A percentile compares a stretch with the other conserved stretches of the same genome.
Conservation (phyloP, 92 coral and sea anemone genomes). For the Actinostola sp. region DNA sequence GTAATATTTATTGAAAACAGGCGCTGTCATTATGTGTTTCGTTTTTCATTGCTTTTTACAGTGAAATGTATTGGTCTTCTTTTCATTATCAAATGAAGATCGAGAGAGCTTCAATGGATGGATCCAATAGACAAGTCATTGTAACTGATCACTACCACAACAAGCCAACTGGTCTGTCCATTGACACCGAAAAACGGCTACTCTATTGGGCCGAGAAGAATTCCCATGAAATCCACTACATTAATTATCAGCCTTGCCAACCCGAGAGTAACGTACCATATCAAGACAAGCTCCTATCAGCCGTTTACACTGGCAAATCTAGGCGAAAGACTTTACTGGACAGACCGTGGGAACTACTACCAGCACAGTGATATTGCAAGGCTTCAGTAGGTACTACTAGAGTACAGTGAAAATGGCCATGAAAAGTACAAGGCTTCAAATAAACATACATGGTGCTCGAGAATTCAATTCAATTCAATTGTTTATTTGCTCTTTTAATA, state of each 20-base stretch:
- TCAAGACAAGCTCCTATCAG: slow-evolving; percentile 5
- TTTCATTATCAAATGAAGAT: background rate
- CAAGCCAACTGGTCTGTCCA: slow-evolving; percentile 14
- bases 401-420: too few species aligned
- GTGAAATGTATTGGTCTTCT: slow-evolving; percentile 28
- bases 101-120: slow-evolving; percentile 36
- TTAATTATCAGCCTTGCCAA: slow-evolving; percentile 18
- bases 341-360: slow-evolving; percentile 8
- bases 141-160: background rate
- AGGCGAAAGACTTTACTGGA: slow-evolving; percentile 28
- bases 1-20: too few species aligned
- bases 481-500: too few species aligned
- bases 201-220: slow-evolving; percentile 32
- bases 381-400: too few species aligned
- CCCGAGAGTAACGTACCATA: background rate
- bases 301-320: slow-evolving; percentile 14
- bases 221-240: background rate
- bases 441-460: too few species aligned
- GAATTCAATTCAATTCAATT: too few species aligned
- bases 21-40: too few species aligned
- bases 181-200: background rate
- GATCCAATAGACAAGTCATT: slow-evolving; percentile 18
- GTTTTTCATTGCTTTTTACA: too few species aligned
- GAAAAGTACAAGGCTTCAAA: too few species aligned
- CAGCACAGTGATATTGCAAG: slow-evolving; percentile 5